Conservation (phyloP, 2,797 vertebrate species). For the Lophotriccus pileatus region DNA sequence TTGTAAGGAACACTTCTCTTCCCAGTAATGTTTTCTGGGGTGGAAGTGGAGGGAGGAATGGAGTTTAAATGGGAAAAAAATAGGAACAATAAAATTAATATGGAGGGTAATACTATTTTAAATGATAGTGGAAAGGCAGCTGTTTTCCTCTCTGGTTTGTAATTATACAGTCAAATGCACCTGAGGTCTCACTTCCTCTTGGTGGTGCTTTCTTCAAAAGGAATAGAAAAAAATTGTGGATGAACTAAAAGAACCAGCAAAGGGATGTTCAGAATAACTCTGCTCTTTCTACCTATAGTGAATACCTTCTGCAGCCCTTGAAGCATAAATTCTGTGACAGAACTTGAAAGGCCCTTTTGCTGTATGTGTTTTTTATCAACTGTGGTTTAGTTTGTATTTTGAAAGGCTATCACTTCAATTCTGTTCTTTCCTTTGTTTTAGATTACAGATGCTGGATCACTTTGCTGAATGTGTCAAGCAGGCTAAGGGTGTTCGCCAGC, state of each 20-base stretch:
- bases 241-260: background rate
- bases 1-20: background rate
- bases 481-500: conserved; percentile 96
- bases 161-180: background rate
- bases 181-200: background rate
- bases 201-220: background rate
- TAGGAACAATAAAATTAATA: background rate
- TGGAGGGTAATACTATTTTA: background rate
- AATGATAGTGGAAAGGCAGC: background rate
- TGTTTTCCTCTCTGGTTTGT: background rate
- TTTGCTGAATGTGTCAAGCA: conserved; percentile 99
- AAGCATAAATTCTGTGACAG: background rate
- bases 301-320: background rate
- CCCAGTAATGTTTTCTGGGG: background rate
- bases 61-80: background rate
- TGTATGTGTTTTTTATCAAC: background rate
- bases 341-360: background rate
- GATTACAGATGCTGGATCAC: conserved; percentile 98
- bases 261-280: background rate
- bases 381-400: background rate
- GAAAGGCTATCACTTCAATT: background rate
- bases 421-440: conserved; percentile 57
- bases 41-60: background rate
- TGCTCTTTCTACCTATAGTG: background rate
- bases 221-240: background rate